Evolutionary conservation across 2,888 invertebrate genomes (phyloP).

Genomic region (Ecdyonurus torrentis): DNA sequence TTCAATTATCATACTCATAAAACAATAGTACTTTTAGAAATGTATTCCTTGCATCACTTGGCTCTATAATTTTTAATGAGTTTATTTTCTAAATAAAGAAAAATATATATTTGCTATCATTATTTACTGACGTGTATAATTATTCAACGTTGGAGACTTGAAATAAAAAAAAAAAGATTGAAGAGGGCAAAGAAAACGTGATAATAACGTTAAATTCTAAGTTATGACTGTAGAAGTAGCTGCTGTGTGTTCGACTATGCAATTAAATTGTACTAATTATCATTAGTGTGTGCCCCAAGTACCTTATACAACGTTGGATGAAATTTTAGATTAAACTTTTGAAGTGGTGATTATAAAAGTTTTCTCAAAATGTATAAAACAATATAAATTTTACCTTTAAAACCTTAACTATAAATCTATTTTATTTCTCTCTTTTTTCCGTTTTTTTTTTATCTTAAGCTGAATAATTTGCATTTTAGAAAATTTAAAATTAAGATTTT

Average conservation of each 20-base stretch:
- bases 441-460: neutral
- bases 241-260: neutral
- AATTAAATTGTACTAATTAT: neutral
- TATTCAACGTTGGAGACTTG: too few species aligned
- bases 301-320: neutral
- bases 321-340: neutral
- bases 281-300: neutral
- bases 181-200: too few species aligned
- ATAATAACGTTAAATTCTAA: neutral
- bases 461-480: neutral
- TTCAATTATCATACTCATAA: too few species aligned
- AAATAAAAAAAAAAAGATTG: too few species aligned
- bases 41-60: too few species aligned
- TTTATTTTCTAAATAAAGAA: too few species aligned
- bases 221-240: neutral
- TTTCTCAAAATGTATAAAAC: neutral
- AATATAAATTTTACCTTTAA: neutral
- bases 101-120: too few species aligned
- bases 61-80: too few species aligned
- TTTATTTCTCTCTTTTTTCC: neutral
- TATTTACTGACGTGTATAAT: too few species aligned
- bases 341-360: neutral
- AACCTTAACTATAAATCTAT: neutral
- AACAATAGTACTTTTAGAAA: too few species aligned
- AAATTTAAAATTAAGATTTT: too few species aligned